Evolutionary conservation across 2,888 invertebrate genomes (phyloP).

Genomic region (Siphonodentalium dalli): DNA sequence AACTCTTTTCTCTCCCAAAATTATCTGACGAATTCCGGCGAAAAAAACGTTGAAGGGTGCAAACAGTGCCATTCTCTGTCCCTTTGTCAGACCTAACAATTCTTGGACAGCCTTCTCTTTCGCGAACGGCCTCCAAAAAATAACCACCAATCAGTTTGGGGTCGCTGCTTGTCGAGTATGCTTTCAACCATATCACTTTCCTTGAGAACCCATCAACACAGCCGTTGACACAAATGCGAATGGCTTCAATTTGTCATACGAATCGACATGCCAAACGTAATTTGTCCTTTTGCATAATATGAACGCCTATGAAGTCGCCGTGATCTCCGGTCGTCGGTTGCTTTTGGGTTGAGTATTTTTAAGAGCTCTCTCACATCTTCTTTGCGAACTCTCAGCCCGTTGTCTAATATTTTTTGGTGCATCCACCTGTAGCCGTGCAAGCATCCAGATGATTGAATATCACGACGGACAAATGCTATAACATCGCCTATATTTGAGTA

Average conservation of each 20-base stretch:
- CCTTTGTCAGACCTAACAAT: slow-evolving; percentile 20
- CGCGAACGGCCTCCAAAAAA: too few species aligned
- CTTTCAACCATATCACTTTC: slow-evolving; percentile 27
- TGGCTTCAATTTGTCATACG: slow-evolving; percentile 30
- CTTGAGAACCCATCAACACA: slow-evolving; percentile 30
- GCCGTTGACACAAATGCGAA: slow-evolving; percentile 27
- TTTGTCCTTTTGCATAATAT: too few species aligned
- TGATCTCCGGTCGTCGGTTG: too few species aligned
- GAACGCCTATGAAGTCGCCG: too few species aligned
- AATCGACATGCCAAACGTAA: slow-evolving; percentile 28
- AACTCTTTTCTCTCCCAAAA: slow-evolving; percentile 7
- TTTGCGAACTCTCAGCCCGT: background rate
- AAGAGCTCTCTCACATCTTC: background rate
- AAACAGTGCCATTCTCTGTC: slow-evolving; percentile 16
- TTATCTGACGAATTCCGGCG: slow-evolving; percentile 1
- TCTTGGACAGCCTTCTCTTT: slow-evolving; percentile 7
- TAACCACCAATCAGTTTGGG: slow-evolving; percentile 20
- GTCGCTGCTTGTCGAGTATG: slow-evolving; percentile 20
- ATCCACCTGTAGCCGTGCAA: slow-evolving; percentile 2
- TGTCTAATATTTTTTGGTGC: background rate
- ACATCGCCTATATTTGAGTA: too few species aligned
- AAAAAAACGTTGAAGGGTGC: slow-evolving; percentile 14
- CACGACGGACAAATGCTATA: background rate
- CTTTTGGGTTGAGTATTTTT: background rate
- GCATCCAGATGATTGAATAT: background rate